Evolutionary conservation across 2,888 invertebrate species (phyloP), one percentile per base, ranked within the genome.

Genomic region (Chaetogeoica ovagalla): DNA sequence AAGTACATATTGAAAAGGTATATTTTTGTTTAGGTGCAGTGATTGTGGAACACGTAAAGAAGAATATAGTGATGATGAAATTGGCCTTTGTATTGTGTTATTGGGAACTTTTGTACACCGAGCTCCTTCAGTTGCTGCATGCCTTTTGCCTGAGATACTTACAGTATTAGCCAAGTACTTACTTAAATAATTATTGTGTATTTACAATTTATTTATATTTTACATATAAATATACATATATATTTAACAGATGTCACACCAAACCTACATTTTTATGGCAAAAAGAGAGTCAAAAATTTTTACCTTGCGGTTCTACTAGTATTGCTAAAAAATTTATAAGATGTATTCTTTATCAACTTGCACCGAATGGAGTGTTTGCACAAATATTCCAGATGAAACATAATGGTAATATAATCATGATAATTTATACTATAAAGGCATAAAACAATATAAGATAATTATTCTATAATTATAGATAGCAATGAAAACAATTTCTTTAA

Each of bases 311-410:
- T 85, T 95, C 95, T 6, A 92, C 95, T 83, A 96, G 96, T 85
- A 97, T 98, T 48, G 98, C 98, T 37, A 93, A 97, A 86, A 99
- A 99, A 88, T 97, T 98, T 88, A 89, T 99, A 82, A 91, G 99
- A 84, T 98, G 98, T 86, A 94, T 96, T 82, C 89, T 99, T 77
- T 98, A 99, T 86, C 97, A 98, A 87, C 89, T 99, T 77, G 96
- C 98, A 0, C 97, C 97, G 0, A 97, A 98, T 87, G 97, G 97
- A 83, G 94, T 99, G 82, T 98, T 98, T 86, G 90, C 95, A 83
- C 98, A 98, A 88, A 91, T 99, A 86, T 97, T 98, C 86, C 92
- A 96, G 87, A 95, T 95, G 19, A 91, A 94, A 85, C 92, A 94
- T 30, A 81, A 63, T 62, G 82, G 82, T 82, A 71, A 82, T 68